Evolutionary conservation across 2,888 invertebrate genomes (phyloP).

Genomic region (Ypsolopha scabrella): DNA sequence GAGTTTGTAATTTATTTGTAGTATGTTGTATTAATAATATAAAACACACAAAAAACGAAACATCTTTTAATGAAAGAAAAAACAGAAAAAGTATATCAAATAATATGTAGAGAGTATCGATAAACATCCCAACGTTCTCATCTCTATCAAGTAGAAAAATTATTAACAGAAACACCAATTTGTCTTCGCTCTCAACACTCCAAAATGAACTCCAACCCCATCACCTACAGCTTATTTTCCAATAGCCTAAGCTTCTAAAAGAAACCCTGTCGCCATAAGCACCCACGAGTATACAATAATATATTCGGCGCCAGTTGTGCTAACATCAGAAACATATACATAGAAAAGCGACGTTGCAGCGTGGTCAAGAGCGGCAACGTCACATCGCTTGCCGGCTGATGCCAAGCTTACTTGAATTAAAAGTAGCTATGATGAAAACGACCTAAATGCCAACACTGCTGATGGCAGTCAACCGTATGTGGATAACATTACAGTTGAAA

Average conservation of each 20-base stretch:
- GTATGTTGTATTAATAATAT: neutral
- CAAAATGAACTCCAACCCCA: conserved; percentile 32
- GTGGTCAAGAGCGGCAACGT: conserved; percentile 60
- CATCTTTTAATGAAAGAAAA: neutral
- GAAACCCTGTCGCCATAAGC: conserved; percentile 58
- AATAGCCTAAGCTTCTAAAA: conserved; percentile 18
- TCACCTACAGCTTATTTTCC: conserved; percentile 28
- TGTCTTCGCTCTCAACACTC: neutral
- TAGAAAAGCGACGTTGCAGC: conserved; percentile 52
- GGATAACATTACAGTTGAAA: conserved; percentile 10
- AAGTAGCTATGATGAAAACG: conserved; percentile 27
- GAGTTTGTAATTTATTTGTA: neutral
- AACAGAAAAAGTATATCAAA: neutral
- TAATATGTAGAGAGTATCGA: neutral
- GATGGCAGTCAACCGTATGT: conserved; percentile 17
- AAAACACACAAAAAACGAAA: too few species aligned
- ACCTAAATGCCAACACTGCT: conserved; percentile 19
- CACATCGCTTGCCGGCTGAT: conserved; percentile 49
- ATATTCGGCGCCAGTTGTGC: conserved; percentile 70
- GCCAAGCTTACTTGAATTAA: conserved; percentile 53
- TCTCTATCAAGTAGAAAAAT: conserved; percentile 25
- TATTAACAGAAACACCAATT: conserved; percentile 33
- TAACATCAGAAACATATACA: conserved; percentile 65
- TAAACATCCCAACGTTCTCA: neutral
- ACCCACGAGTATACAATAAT: conserved; percentile 64